Evolutionary conservation across 2,113 vertebrate species (phyloP), one percentile per base, ranked within the genome.

Genomic region (Tragelaphus buxtoni): DNA sequence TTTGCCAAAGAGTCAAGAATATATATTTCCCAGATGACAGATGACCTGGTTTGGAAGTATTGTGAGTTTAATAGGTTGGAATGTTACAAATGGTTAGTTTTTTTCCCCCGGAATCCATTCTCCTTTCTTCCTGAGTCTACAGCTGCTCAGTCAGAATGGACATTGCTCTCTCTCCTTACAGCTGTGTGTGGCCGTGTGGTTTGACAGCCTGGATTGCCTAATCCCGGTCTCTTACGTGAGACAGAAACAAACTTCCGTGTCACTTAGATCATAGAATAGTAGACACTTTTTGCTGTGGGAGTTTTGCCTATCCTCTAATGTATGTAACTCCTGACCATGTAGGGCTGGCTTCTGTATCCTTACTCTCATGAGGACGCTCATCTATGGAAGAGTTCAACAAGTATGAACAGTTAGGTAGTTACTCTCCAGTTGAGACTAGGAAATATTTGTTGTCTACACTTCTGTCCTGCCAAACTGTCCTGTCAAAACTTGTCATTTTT

Each of bases 51-150:
- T 86, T 58, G 76, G 80, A 39, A 32, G 7, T 58, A 7, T 55
- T 90, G 1, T 42, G 39, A 74, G 47, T 39, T 76, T 76, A 14
- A 39, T 56, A 81, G 18, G 32, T 49, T 56, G 12, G n/a, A 1
- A 32, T 51, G 8, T 45, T 74, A 5, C 20, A 65, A 11, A 51
- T 17, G 51, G 47, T 13, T 81, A 32, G 24, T 55, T 95, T 84
- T 16, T 10, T 8, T 0, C 0, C 30, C 10, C 22, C 1, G 1
- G 55, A 13, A 55, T 26, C 4, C 9, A 39, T 35, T 39, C n/a
- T 14, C 9, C 26, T 76, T 58, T 51, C 30, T 51, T 63, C 12
- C 61, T 82, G 35, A 10, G 13, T 79, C 11, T 30, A 22, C 3
- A 63, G 47, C 72, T 85, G 30, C 14, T 55, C 32, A 28, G 0